These are phyloP conservation scores for Caenorhabditis becei DNA, from an alignment of 2,888 invertebrate species.

Conservation along the genomic window DNA sequence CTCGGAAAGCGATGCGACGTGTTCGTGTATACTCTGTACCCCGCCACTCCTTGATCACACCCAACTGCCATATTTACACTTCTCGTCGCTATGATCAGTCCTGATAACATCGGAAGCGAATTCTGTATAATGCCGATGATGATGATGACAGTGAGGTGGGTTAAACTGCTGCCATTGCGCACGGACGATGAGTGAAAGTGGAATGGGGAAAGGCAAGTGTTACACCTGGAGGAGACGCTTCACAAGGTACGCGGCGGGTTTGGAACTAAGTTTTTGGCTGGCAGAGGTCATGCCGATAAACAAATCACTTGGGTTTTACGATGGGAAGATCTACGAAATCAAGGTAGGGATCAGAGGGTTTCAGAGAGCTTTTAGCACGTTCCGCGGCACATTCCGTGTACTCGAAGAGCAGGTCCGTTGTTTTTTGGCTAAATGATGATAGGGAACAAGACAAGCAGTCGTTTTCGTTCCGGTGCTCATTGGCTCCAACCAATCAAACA, in stretches of 20 bases:
- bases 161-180: slow-evolving; percentile 8
- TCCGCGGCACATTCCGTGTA: not conserved
- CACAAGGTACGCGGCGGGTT: slow-evolving; percentile 7
- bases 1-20: slow-evolving; percentile 5
- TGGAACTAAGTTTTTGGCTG: slow-evolving; percentile 4
- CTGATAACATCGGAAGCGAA: slow-evolving; percentile 46
- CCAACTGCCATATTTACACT: not conserved
- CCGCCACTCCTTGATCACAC: not conserved
- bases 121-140: slow-evolving; percentile 8
- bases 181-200: slow-evolving; percentile 45
- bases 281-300: not conserved
- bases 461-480: not conserved
- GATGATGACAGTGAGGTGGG: not conserved
- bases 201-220: slow-evolving; percentile 15
- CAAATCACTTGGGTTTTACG: not conserved
- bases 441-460: not conserved
- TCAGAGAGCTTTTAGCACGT: not conserved
- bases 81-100: not conserved
- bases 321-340: not conserved
- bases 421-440: not conserved
- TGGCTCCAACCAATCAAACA: not conserved
- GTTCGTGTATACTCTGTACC: slow-evolving; percentile 10
- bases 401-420: not conserved
- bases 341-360: not conserved
- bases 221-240: slow-evolving; percentile 33